Evolutionary conservation across 1,140 invertebrate genomes (phyloP), one percentile per base, ranked within the genome.

Genomic region (Pachypsylla venusta): DNA sequence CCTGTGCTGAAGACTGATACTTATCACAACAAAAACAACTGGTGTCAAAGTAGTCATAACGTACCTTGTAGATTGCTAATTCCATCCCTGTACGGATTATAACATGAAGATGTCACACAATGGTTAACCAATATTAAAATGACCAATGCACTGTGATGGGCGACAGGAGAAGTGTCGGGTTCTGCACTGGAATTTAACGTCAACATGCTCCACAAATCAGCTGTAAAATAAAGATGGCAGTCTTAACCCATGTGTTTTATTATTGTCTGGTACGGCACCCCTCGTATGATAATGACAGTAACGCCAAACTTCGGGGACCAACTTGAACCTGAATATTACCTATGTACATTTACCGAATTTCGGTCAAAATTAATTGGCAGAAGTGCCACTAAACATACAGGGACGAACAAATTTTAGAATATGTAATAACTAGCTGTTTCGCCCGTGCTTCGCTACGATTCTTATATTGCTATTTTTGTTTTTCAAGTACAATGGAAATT

Each of bases 91-190:
- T 93, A 97, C n/a, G 90, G 82, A 70, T 90, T 90, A 26, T 60
- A 54, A 27, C 77, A 77, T 68, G 66, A 79, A 2, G 85, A 22
- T 19, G 42, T 19, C n/a, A 48, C 87, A 71, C 87, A 93, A 72
- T 97, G 91, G 76, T 96, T 97, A 3, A 87, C 82, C 59, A 98
- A 74, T 53, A 93, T 82, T 57, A 98, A 74, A 40, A 95, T 73
- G 25, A 98, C 74, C 53, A 96, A 73, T 53, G 93, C 77, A 65
- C 89, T 89, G 72, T 95, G 90, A 74, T 87, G 88, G 59, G 90
- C 89, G 63, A 94, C 75, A 20, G 88, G 82, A 60, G 56, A 64
- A 54, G 70, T 72, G 63, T 74, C 75, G 26, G 70, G 70, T 62
- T 72, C 70, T 39, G 68, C 67, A 57, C 70, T 76, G 71, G 79